Evolutionary conservation across 1,140 invertebrate species (phyloP).

Genomic region (Leptinotarsa lineolata): DNA sequence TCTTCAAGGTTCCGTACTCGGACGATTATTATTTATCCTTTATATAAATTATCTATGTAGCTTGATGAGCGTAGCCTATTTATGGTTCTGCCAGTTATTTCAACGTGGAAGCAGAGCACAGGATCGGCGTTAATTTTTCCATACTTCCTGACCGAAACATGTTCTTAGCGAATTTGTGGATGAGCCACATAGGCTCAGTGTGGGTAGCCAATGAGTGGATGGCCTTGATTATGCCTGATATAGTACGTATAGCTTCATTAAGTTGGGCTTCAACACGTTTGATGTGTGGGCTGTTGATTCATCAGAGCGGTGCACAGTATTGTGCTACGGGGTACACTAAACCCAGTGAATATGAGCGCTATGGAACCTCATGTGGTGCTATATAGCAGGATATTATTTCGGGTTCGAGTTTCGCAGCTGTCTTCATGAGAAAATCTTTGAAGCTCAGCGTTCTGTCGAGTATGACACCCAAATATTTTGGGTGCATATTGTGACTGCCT

Average conservation of each 20-base stretch:
- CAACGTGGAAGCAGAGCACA: slow-evolving; percentile 17
- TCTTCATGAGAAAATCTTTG: too few relatives aligned
- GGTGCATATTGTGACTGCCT: too few relatives aligned
- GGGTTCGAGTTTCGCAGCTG: too few relatives aligned
- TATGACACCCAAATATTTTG: too few relatives aligned
- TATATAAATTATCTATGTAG: too few relatives aligned
- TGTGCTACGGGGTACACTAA: slow-evolving; percentile 14
- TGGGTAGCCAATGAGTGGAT: slow-evolving; percentile 24
- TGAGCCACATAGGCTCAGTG: slow-evolving; percentile 20
- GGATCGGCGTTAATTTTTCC: too few relatives aligned
- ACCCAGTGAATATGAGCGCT: background rate
- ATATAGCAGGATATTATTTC: too few relatives aligned
- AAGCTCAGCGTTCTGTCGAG: too few relatives aligned
- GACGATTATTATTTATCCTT: too few relatives aligned
- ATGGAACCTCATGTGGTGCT: too few relatives aligned
- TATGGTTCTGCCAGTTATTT: slow-evolving; percentile 11
- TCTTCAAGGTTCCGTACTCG: too few relatives aligned
- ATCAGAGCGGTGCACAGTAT: slow-evolving; percentile 19
- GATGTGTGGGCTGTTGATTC: slow-evolving; percentile 11
- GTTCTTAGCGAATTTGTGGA: slow-evolving; percentile 16
- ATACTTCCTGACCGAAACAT: slow-evolving; percentile 14
- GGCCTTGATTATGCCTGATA: slow-evolving; percentile 14
- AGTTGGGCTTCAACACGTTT: slow-evolving; percentile 18
- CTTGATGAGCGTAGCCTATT: slow-evolving; percentile 16
- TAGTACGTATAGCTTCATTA: slow-evolving; percentile 13